Evolutionary conservation across 2,888 invertebrate species (phyloP).

Genomic region (Argyra leucocephala): DNA sequence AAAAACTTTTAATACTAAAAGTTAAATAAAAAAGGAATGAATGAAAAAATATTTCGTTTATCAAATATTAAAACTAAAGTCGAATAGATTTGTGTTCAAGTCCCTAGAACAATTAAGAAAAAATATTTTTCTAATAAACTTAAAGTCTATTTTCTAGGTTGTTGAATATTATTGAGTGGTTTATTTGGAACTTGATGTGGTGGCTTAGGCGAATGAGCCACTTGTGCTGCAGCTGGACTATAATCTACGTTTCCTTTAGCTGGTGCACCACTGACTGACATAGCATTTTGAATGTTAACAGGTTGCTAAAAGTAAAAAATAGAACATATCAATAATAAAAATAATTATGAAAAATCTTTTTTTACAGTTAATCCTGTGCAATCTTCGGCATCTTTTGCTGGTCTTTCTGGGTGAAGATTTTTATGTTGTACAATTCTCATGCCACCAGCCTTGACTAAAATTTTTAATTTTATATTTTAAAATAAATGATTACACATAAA

Average conservation of each 20-base stretch:
- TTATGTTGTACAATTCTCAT: slow-evolving; percentile 89
- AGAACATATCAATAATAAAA: not conserved
- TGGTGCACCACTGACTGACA: slow-evolving; percentile 67
- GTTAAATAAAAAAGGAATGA: not conserved
- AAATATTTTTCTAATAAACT: not conserved
- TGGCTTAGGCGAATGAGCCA: slow-evolving; percentile 71
- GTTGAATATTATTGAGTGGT: slow-evolving; percentile 67
- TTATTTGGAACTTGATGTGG: slow-evolving; percentile 56
- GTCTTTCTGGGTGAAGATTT: slow-evolving; percentile 54
- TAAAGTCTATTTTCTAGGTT: slow-evolving; percentile 66
- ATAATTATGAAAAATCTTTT: slow-evolving; percentile 29
- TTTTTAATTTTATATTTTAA: too few relatives aligned
- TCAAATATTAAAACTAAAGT: not conserved
- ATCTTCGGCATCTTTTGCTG: slow-evolving; percentile 59
- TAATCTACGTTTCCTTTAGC: slow-evolving; percentile 79
- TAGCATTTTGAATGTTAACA: slow-evolving; percentile 58
- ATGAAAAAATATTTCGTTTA: not conserved
- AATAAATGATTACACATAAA: too few relatives aligned
- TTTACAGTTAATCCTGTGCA: slow-evolving; percentile 63
- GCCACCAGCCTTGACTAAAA: slow-evolving; percentile 78
- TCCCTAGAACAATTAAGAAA: slow-evolving; percentile 7
- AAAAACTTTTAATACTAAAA: not conserved
- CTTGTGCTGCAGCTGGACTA: slow-evolving; percentile 76
- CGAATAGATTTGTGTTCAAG: not conserved
- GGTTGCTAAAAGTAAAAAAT: slow-evolving; percentile 33